Conservation (phyloP, 2,888 invertebrate genomes). For the Cerastoderma edule region DNA sequence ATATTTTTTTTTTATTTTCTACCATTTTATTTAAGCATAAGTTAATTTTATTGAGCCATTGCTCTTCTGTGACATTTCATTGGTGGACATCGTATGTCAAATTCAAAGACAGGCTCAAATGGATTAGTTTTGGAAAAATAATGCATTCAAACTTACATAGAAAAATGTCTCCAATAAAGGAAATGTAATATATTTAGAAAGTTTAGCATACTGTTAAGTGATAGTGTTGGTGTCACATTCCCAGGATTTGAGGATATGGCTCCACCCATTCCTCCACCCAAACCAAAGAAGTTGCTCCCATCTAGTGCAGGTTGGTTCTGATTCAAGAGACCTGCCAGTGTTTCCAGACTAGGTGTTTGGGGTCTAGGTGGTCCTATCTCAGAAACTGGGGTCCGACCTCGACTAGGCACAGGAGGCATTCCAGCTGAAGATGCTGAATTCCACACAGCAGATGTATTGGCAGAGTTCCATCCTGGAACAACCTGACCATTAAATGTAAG, state of each 20-base stretch:
- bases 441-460: constrained; percentile 70
- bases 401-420: constrained; percentile 60
- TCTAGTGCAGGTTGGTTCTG: constrained; percentile 58
- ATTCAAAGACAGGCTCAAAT: too few species aligned
- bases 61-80: too few species aligned
- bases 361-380: constrained; percentile 55
- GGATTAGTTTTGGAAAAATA: too few species aligned
- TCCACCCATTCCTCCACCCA: constrained; percentile 1
- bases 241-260: constrained; percentile 31
- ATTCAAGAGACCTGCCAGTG: constrained; percentile 69
- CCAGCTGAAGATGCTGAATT: constrained; percentile 68
- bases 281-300: constrained; percentile 29
- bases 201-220: constrained; percentile 37
- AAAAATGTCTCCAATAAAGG: not conserved
- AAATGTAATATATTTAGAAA: too few species aligned
- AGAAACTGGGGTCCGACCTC: constrained; percentile 67
- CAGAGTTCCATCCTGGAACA: constrained; percentile 77
- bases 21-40: too few species aligned
- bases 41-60: too few species aligned
- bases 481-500: constrained; percentile 80
- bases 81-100: too few species aligned
- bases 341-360: constrained; percentile 71
- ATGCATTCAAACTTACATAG: not conserved
- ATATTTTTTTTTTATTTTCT: too few species aligned
- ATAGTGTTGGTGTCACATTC: constrained; percentile 44